These are phyloP conservation scores for Pristionchus fissidentatus DNA, from an alignment of 2,888 invertebrate species.

Conservation along the genomic window DNA sequence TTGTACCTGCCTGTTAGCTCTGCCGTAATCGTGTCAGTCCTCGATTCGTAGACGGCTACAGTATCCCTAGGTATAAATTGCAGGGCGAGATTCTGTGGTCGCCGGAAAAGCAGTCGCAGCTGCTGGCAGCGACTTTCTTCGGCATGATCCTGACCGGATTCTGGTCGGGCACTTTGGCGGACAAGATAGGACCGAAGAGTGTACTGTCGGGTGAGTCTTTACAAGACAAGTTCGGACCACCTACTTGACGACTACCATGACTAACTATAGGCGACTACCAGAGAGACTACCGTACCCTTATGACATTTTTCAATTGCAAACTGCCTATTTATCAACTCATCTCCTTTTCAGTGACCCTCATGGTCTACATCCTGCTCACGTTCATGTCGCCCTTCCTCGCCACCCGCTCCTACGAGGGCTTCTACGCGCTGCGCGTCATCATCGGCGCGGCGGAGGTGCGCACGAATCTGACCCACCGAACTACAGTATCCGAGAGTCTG, in stretches of 20 bases:
- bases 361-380: conserved; percentile 56
- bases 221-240: not conserved
- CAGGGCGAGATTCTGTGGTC: conserved; percentile 65
- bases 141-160: conserved; percentile 62
- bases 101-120: conserved; percentile 58
- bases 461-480: not conserved
- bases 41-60: too few species aligned
- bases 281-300: too few species aligned
- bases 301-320: too few species aligned
- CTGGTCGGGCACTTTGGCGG: conserved; percentile 63
- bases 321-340: too few species aligned
- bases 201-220: conserved; percentile 53
- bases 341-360: conserved; percentile 52
- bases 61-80: not conserved
- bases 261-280: too few species aligned
- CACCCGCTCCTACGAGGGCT: conserved; percentile 53
- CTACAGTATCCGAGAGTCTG: not conserved
- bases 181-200: conserved; percentile 65
- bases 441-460: conserved; percentile 67
- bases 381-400: conserved; percentile 60
- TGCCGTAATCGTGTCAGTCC: not conserved
- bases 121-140: conserved; percentile 67
- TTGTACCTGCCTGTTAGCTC: not conserved
- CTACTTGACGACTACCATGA: not conserved
- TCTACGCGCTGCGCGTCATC: conserved; percentile 57